Evolutionary conservation across 2,797 vertebrate species (phyloP).

Genomic region (Furcifer pardalis): DNA sequence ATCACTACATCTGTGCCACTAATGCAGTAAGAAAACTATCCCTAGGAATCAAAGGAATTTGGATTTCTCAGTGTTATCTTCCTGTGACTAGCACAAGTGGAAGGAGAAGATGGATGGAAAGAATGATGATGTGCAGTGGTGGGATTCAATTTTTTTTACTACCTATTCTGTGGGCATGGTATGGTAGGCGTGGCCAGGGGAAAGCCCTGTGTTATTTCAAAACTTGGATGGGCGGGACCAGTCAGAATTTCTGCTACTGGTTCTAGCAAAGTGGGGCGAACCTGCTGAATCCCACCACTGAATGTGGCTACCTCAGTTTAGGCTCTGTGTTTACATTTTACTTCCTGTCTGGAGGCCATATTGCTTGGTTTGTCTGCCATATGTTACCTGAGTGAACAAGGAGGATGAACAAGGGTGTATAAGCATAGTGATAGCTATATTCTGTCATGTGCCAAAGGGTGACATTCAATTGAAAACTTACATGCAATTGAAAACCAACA

Average conservation of each 20-base stretch:
- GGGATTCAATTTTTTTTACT: too few relatives aligned
- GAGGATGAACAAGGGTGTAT: background rate
- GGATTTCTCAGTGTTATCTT: background rate
- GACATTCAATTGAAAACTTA: background rate
- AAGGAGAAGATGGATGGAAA: background rate
- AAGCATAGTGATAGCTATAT: background rate
- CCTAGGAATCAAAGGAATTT: background rate
- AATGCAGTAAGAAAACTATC: background rate
- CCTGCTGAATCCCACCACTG: too few relatives aligned
- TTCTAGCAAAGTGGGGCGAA: too few relatives aligned
- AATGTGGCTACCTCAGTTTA: background rate
- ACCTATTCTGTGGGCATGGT: too few relatives aligned
- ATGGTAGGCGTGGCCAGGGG: too few relatives aligned
- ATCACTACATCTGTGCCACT: background rate
- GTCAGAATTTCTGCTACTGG: too few relatives aligned
- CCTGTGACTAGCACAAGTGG: background rate
- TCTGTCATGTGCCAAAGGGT: background rate
- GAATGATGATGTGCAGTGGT: too few relatives aligned
- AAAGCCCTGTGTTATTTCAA: too few relatives aligned
- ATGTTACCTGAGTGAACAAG: too few relatives aligned
- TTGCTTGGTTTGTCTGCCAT: background rate
- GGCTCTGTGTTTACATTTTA: background rate
- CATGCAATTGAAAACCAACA: background rate
- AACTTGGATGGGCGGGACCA: too few relatives aligned
- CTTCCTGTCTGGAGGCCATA: background rate